phyloP scores from a whole-genome alignment of 2,888 invertebrate species.

The Synanthedon vespiformis region DNA sequence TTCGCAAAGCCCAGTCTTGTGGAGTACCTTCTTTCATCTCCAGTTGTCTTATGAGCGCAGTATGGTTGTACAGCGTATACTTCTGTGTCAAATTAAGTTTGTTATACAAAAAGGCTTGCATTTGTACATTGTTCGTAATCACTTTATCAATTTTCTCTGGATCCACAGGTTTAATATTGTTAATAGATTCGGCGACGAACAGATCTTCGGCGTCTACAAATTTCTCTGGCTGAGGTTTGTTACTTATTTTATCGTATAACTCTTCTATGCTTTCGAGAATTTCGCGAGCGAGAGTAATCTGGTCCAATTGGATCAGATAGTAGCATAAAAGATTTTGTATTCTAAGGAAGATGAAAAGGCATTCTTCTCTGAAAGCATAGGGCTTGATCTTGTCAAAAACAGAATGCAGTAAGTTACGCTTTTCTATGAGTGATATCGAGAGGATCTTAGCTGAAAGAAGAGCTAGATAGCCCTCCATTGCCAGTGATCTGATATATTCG shows the following conservation, averaged over 20 bases:
- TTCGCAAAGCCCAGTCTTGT: constrained; percentile 68
- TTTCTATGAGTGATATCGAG: constrained; percentile 41
- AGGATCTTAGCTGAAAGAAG: constrained; percentile 48
- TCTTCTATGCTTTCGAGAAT: constrained; percentile 63
- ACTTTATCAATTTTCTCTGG: constrained; percentile 68
- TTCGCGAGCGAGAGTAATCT: constrained; percentile 50
- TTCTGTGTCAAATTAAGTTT: constrained; percentile 63
- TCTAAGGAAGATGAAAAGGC: constrained; percentile 65
- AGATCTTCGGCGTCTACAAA: constrained; percentile 67
- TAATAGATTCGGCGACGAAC: constrained; percentile 42
- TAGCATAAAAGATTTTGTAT: constrained; percentile 71
- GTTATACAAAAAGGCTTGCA: constrained; percentile 72
- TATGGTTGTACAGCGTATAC: constrained; percentile 68
- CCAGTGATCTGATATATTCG: constrained; percentile 38
- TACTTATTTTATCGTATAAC: constrained; percentile 47
- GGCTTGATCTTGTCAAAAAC: constrained; percentile 47
- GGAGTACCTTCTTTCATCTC: constrained; percentile 70
- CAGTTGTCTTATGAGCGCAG: constrained; percentile 66
- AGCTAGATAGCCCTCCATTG: constrained; percentile 56
- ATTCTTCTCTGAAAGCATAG: constrained; percentile 39
- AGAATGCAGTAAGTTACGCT: constrained; percentile 37
- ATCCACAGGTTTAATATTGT: constrained; percentile 39
- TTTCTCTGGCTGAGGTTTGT: constrained; percentile 31
- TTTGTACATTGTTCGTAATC: constrained; percentile 72
- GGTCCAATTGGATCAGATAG: constrained; percentile 64